Percentiles rank a stretch among this genome's conserved stretches.
phyloP scores from a whole-genome alignment of 2,888 invertebrate species.

The Phalangium opilio region DNA sequence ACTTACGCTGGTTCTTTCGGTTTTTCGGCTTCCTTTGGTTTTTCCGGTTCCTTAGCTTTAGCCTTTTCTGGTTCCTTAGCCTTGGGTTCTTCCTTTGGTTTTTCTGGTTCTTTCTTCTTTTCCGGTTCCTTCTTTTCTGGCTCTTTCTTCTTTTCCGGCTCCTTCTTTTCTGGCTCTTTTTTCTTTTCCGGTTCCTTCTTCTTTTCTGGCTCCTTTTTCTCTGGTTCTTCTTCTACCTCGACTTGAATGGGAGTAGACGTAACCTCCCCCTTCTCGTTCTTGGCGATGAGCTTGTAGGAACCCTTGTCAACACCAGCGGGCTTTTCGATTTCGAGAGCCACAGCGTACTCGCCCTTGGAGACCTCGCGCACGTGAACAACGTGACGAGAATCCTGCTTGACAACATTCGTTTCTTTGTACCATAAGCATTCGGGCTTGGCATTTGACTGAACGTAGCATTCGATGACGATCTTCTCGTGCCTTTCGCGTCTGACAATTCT shows the following conservation, averaged over 20 bases:
- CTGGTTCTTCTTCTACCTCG: slow-evolving; percentile 43
- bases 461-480: slow-evolving; percentile 72
- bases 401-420: slow-evolving; percentile 70
- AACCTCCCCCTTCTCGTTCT: slow-evolving; percentile 84
- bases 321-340: slow-evolving; percentile 76
- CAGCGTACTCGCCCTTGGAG: slow-evolving; percentile 65
- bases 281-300: slow-evolving; percentile 73
- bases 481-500: slow-evolving; percentile 79
- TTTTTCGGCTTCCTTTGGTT: slow-evolving; percentile 9
- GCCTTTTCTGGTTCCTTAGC: background rate
- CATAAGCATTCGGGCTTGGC: slow-evolving; percentile 85
- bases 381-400: slow-evolving; percentile 59
- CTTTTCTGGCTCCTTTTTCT: slow-evolving; percentile 8
- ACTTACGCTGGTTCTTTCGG: too few species aligned
- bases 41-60: slow-evolving; percentile 14
- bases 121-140: slow-evolving; percentile 7
- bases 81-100: background rate
- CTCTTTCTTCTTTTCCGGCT: slow-evolving; percentile 10
- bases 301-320: slow-evolving; percentile 68
- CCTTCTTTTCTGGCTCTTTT: slow-evolving; percentile 8
- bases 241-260: slow-evolving; percentile 75
- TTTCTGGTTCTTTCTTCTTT: slow-evolving; percentile 1
- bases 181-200: slow-evolving; percentile 10
- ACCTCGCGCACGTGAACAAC: slow-evolving; percentile 60
- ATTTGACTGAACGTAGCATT: slow-evolving; percentile 82